phyloP scores from a whole-genome alignment of 2,888 invertebrate species.

The Philhelius pedissequus region DNA sequence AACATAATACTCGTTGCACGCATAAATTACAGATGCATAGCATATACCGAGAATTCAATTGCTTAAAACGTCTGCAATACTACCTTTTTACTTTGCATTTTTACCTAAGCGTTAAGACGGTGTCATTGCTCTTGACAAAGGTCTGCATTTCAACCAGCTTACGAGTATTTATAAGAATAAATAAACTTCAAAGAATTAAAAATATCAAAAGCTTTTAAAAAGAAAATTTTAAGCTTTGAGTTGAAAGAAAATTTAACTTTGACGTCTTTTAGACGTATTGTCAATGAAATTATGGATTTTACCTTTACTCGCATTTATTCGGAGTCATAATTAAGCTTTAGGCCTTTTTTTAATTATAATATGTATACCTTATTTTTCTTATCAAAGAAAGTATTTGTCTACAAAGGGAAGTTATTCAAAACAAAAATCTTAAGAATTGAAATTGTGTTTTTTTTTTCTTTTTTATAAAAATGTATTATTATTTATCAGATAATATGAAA shows the following conservation, averaged over 20 bases:
- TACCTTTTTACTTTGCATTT: no score
- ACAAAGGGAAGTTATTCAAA: not conserved
- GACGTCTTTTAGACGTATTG: slow-evolving; percentile 4
- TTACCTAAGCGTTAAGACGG: no score
- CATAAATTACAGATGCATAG: not conserved
- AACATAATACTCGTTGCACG: no score
- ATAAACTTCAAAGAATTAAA: not conserved
- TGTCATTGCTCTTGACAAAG: not conserved
- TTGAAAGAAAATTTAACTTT: slow-evolving; percentile 51
- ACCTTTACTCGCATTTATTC: not conserved
- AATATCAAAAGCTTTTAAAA: not conserved
- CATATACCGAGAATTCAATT: not conserved
- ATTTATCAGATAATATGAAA: no score
- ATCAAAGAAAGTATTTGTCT: not conserved
- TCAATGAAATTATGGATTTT: not conserved
- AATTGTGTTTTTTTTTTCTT: not conserved
- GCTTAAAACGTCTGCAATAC: not conserved
- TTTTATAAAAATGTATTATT: not conserved
- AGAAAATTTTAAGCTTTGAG: slow-evolving; percentile 45
- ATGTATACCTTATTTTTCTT: not conserved
- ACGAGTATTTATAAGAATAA: not conserved
- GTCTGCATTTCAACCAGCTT: not conserved
- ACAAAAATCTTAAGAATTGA: not conserved
- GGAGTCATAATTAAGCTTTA: not conserved
- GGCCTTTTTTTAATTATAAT: not conserved